Conservation (phyloP, 2,797 vertebrate genomes). For the Falco rusticolus region DNA sequence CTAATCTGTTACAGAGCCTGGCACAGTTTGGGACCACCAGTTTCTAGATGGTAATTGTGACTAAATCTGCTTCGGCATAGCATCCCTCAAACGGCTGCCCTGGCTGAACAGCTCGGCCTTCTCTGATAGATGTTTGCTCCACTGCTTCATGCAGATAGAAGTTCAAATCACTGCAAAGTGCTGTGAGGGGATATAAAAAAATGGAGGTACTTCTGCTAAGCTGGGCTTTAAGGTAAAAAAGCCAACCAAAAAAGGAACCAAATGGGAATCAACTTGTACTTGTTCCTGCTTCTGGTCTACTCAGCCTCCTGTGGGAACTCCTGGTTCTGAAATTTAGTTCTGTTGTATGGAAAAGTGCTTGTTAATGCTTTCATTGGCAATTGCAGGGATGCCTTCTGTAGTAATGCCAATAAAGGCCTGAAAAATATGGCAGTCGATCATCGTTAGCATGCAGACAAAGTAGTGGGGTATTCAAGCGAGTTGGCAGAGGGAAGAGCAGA, state of each 20-base stretch:
- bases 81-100: not conserved
- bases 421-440: not conserved
- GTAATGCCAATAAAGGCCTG: not conserved
- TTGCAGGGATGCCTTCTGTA: not conserved
- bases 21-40: not conserved
- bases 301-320: not conserved
- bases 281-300: not conserved
- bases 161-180: not conserved
- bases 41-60: not conserved
- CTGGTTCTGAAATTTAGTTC: not conserved
- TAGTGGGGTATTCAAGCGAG: not conserved
- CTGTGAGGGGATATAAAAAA: not conserved
- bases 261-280: not conserved
- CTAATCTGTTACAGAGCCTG: not conserved
- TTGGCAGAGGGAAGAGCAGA: not conserved
- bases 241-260: not conserved
- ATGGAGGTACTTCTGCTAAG: not conserved
- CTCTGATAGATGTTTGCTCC: not conserved
- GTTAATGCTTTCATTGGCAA: not conserved
- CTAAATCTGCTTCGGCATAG: not conserved
- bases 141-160: not conserved
- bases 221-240: not conserved
- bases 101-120: not conserved
- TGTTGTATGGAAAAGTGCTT: not conserved
- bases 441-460: rapidly evolving